Evolutionary conservation across 2,888 invertebrate genomes (phyloP), one percentile per base, ranked within the genome.

Genomic region (Octodonta nipae): DNA sequence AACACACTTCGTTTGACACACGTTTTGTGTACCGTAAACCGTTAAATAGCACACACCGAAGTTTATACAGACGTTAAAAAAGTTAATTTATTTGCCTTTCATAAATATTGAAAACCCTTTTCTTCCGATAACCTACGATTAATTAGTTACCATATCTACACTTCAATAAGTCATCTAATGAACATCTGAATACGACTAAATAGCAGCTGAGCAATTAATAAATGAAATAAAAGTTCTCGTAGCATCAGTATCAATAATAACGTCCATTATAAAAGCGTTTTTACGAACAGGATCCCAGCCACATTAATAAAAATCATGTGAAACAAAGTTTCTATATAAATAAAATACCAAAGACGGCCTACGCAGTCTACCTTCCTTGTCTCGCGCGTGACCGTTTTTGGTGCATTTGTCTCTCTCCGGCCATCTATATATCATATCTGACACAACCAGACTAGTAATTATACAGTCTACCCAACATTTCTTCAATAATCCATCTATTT

Each of bases 391-490:
- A 10, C 13, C 15, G 7, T 11, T 27, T 15, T 3, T 24, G 17
- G 11, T 33, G 26, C 35, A 17, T 31, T 36, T 28, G 34, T 48
- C 44, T 44, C 41, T 36, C 33, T 48, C 43, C 39, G 33, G 34
- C 45, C 45, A 41, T 38, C 42, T 44, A 51, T 54, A 52, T 47
- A 52, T 54, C 54, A 53, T 51, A 47, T 40, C 54, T 54, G 54
- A 54, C 54, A 54, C 52, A 54, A 54, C 44, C 51, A 49, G 54
- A 52, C 53, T 54, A 52, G 50, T 54, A 54, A 54, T 54, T 54
- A 54, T 54, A 54, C 47, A 54, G 51, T 52, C 51, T 50, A 46
- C 48, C 50, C 49, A 49, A 51, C 50, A 51, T 51, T 48, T 48
- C 46, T 49, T 50, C 50, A 54, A 54, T 54, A 54, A 54, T 53